These are phyloP conservation scores for Blastobasis lacticolella DNA, from an alignment of 2,888 invertebrate genomes.

Conservation along the genomic window DNA sequence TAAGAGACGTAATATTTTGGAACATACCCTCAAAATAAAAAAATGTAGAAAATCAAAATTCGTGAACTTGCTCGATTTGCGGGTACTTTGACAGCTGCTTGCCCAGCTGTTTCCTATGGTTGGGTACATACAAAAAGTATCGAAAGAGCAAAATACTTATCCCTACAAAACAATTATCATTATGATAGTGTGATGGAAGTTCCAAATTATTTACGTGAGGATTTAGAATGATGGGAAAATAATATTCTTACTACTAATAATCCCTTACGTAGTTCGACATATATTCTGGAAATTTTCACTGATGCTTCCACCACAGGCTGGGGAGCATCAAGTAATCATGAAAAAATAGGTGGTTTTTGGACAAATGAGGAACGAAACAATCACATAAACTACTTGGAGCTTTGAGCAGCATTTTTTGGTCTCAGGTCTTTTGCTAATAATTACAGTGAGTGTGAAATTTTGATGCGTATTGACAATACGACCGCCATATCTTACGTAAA, in stretches of 20 bases:
- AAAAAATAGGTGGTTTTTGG: neutral
- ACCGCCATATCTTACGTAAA: conserved; percentile 8
- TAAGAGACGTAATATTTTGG: neutral
- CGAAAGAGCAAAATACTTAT: neutral
- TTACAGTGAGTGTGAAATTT: neutral
- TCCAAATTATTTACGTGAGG: neutral
- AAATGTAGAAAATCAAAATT: neutral
- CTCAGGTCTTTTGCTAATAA: neutral
- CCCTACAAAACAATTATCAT: neutral
- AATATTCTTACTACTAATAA: neutral
- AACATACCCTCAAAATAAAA: neutral
- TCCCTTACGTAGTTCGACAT: neutral
- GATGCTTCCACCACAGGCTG: neutral
- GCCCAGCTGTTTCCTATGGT: conserved; percentile 1
- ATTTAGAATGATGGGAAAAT: neutral
- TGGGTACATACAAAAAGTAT: conserved; percentile 1
- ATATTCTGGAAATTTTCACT: neutral
- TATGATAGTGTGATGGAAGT: neutral
- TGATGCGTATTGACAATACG: conserved; percentile 1
- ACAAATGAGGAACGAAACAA: neutral
- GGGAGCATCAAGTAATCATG: neutral
- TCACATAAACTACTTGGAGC: neutral
- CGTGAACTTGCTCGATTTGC: neutral
- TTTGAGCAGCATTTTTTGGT: neutral
- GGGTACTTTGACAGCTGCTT: neutral